Conservation (phyloP, 2,113 vertebrate genomes). For the Solea senegalensis region DNA sequence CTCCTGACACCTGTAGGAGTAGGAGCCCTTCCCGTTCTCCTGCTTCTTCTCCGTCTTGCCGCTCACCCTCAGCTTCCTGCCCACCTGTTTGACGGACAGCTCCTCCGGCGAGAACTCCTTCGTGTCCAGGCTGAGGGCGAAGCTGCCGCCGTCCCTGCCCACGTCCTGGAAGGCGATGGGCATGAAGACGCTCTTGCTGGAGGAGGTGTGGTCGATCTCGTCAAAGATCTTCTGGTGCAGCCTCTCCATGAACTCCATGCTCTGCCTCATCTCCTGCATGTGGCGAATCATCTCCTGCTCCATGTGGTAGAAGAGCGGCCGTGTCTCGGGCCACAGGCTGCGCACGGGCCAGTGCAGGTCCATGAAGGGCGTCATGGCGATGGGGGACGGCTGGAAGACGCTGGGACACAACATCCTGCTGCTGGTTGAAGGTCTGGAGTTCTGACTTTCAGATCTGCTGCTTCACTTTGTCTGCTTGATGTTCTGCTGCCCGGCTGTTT, state of each 20-base stretch:
- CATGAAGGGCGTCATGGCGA: constrained; percentile 59
- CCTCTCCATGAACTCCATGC: constrained; percentile 77
- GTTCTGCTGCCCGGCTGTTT: constrained; percentile 39
- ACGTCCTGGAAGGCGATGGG: constrained; percentile 74
- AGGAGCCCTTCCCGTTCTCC: constrained; percentile 77
- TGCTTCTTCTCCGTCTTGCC: constrained; percentile 79
- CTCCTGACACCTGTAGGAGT: constrained; percentile 77
- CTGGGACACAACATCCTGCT: constrained; percentile 78
- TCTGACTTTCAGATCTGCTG: neutral
- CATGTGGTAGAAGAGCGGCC: constrained; percentile 76
- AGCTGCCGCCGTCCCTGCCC: constrained; percentile 46
- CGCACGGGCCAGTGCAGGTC: constrained; percentile 81
- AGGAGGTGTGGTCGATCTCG: constrained; percentile 71
- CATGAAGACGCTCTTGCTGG: constrained; percentile 36
- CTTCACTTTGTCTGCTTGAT: constrained; percentile 23
- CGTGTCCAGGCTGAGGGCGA: constrained; percentile 80
- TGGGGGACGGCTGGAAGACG: constrained; percentile 60
- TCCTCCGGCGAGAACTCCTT: constrained; percentile 75
- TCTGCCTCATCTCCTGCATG: constrained; percentile 80
- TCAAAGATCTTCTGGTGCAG: constrained; percentile 80
- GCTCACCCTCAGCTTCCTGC: constrained; percentile 79
- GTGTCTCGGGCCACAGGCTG: constrained; percentile 82
- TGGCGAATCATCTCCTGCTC: constrained; percentile 81
- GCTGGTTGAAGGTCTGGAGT: neutral
- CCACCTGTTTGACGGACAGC: constrained; percentile 82